Evolutionary conservation across 2,797 vertebrate species (phyloP), one percentile per base, ranked within the genome.

Genomic region (Sciurus vulgaris): DNA sequence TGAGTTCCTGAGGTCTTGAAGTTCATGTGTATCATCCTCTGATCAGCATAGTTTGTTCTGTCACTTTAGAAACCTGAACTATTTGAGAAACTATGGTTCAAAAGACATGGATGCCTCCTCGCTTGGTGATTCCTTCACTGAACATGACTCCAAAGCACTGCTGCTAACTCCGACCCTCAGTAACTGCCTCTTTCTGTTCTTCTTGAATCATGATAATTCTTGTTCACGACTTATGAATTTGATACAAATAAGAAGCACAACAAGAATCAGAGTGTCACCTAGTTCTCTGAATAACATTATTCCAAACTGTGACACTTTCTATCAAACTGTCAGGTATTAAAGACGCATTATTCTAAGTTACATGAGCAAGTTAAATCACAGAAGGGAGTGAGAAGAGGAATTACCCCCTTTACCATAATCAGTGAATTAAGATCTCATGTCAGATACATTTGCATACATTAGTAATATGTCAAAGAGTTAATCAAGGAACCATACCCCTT

Each of bases 231-330:
- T 76, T 90, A 69, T 88, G 24, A 69, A 61, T 63, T 56, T 89
- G 78, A 89, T 51, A 78, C 54, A 93, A 76, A 86, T 59, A 47
- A 94, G 79, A 85, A 97, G 83, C 14, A 59, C 17, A 79, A 84
- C 18, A 44, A 76, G 44, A 12, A 47, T 24, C 78, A 44, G n/a
- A 76, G 38, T 41, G 14, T 73, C 47, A 87, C 56, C 47, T 49
- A 24, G 30, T 70, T 61, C 63, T 65, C 61, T 86, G 74, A 91
- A 54, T 51, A 91, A 74, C 30, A 88, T 89, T 65, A 83, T 51
- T 92, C 69, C 61, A 63, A 70, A 72, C 20, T 18, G 14, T 59
- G 61, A 86, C 3, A 22, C 35, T 67, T 49, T 76, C 91, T 54
- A 51, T 67, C 67, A 95, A 94, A 86, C 35, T 70, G 22, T 79